Base-by-base conservation (phyloP, 1,140 invertebrate species). In the Dendroctonus valens region DNA sequence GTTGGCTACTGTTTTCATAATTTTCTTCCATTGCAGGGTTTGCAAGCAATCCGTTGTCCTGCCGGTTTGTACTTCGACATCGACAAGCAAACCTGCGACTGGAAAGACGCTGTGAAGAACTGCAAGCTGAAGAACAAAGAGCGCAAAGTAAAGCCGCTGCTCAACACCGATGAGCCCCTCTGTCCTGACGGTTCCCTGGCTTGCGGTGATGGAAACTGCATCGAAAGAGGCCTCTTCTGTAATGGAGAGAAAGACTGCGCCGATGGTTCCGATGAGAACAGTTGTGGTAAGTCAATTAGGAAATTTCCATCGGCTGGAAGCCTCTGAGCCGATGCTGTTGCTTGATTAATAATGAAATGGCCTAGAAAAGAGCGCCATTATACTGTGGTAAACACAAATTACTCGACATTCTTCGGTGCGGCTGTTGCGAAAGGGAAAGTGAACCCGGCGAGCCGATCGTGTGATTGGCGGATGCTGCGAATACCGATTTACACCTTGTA, bases 61-160 rank as follows among this genome's bases (percentile, higher is more conserved):
- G 92, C 93, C 55, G 94, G 94, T 79, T 81, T 97, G 63, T 94
- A 89, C 76, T 97, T 97, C 80, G 94, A 97, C 77, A 95, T 96
- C 73, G 93, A 96, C 75, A 95, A 96, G 79, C 94, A 97, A 80
- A 96, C 94, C 4, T 97, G 94, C 77, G 93, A 96, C 77, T 97
- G 94, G 94, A 96, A 95, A 78, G 91, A 90, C 67, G 86, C 92
- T 3, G 94, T 97, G 0, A 94, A 93, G 78, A 96, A 96, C 78
- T 97, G 94, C 80, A 92, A 93, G 74, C 79, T 91, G 74, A 96
- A 94, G 82, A 93, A 89, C 79, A 94, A 94, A 78, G 92, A 94
- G 75, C 87, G 91, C 65, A 93, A 94, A 78, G 87, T 91, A 9
- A 94, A 94, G 77, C 94, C 94, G 59, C 81, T 94, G 64, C 81